Evolutionary conservation across 1,140 invertebrate genomes (phyloP), one percentile per base, ranked within the genome.

Genomic region (Ceratina japonica): DNA sequence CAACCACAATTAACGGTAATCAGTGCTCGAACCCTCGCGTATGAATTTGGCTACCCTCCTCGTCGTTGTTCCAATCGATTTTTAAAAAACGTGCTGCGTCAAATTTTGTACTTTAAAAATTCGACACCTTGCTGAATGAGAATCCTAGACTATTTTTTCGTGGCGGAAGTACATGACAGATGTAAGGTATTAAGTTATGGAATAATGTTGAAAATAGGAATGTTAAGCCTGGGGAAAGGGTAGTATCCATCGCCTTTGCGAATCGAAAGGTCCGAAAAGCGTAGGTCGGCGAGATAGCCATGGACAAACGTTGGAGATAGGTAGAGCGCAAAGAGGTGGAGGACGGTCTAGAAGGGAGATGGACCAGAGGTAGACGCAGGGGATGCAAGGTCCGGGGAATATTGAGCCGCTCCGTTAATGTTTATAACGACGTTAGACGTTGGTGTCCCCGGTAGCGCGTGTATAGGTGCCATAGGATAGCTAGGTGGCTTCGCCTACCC

Each of bases 361-460:
- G 82, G 83, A 89, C 85, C 84, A 80, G 86, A 87, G 87, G 80
- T 84, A 77, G 84, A 84, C 75, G 61, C 73, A 84, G 79, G 71
- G 80, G 82, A 84, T 80, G 83, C 82, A 84, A 89, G 87, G 86
- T 88, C 90, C 87, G 87, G 88, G 88, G 89, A 91, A 91, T 92
- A 92, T 92, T 90, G 91, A 92, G 90, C 90, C 88, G 90, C 86
- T 89, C 90, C 87, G 89, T 92, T 92, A 92, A 92, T 92, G 90
- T 92, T 91, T 91, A 90, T 92, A 92, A 92, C 91, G 90, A 92
- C 88, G 87, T 91, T 92, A 92, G 91, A 90, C 89, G 86, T 70
- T 85, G 84, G 86, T 86, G 86, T 89, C 87, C 88, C 80, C 77
- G 75, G 61, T 72, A 77, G 80, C 77, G 80, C 66, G 80, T 77